A percentile compares a stretch with the other conserved stretches of the same genome.
Conservation (phyloP, 2,113 vertebrate genomes). For the Myodes glareolus region DNA sequence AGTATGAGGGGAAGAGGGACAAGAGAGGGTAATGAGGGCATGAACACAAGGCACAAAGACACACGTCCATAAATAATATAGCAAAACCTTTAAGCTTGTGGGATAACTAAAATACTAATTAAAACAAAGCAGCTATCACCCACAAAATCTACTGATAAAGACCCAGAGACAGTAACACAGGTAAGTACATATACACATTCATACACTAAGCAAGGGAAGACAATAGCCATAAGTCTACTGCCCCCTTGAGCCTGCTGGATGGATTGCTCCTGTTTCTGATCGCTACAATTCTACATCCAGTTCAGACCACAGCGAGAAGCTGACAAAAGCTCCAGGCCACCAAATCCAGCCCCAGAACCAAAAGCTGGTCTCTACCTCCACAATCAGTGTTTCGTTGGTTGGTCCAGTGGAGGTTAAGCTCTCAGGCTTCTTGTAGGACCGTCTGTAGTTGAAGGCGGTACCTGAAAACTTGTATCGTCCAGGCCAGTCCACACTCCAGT, state of each 20-base stretch:
- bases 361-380: conserved; percentile 87
- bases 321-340: no score
- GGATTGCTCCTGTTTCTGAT: neutral
- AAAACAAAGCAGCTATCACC: neutral
- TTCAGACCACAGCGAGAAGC: neutral
- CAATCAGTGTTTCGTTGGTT: conserved; percentile 91
- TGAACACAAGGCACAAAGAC: neutral
- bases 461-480: conserved; percentile 91
- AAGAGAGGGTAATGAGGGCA: neutral
- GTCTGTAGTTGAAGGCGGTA: conserved; percentile 90
- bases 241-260: neutral
- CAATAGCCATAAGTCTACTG: fast-evolving
- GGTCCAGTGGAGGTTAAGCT: conserved; percentile 89
- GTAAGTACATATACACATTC: neutral
- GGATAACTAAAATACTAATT: neutral
- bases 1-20: neutral
- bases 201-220: neutral
- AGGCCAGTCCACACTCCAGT: conserved; percentile 93
- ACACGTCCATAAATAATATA: neutral
- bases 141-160: neutral
- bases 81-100: neutral
- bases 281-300: neutral
- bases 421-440: conserved; percentile 90
- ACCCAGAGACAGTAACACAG: neutral
- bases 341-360: neutral